Evolutionary conservation across 2,113 vertebrate species (phyloP), one percentile per base, ranked within the genome.

Genomic region (Pseudorhombus dupliciocellatus): DNA sequence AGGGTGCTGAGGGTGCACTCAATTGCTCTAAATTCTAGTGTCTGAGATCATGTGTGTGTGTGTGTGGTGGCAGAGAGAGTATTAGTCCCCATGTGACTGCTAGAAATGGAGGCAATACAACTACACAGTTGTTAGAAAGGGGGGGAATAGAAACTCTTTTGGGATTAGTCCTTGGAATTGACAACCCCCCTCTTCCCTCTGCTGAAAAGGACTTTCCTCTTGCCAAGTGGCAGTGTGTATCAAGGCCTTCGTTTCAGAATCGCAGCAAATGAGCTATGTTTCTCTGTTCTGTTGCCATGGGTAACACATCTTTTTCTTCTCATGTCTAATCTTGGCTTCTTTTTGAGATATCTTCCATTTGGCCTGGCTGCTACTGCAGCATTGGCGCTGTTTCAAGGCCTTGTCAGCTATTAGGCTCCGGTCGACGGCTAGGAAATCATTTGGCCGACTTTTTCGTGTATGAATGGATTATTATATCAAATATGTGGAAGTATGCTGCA

Each of bases 231-330:
- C 88, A 85, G 75, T 10, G 9, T 77, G 71, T 86, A 90, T 88
- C 83, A 79, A 73, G 85, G 88, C 85, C 81, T 86, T 87, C 82
- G 57, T 88, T 90, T 85, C 75, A 67, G 77, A 70, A 88, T 85
- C 44, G 55, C 87, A 84, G 87, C 84, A 90, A 90, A 86, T 87
- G 83, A 91, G 86, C 90, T 88, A 82, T 83, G 84, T 90, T 84
- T 90, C 87, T 92, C 86, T 89, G 82, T 88, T 91, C 90, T 82
- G 92, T 93, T 94, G 92, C 93, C 89, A 94, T 86, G 87, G 93
- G 91, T 88, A 91, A 93, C 93, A 70, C 89, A 86, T 88, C 56
- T 87, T 84, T 75, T 80, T 77, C 87, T 82, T 77, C 84, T 89
- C 79, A 72, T 87, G 83, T 87, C 88, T 90, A 87, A 90, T 87